A percentile compares a stretch with the other conserved stretches of the same genome.
These are phyloP conservation scores for Picathartes gymnocephalus DNA, from an alignment of 2,113 vertebrate species.

Conservation along the genomic window DNA sequence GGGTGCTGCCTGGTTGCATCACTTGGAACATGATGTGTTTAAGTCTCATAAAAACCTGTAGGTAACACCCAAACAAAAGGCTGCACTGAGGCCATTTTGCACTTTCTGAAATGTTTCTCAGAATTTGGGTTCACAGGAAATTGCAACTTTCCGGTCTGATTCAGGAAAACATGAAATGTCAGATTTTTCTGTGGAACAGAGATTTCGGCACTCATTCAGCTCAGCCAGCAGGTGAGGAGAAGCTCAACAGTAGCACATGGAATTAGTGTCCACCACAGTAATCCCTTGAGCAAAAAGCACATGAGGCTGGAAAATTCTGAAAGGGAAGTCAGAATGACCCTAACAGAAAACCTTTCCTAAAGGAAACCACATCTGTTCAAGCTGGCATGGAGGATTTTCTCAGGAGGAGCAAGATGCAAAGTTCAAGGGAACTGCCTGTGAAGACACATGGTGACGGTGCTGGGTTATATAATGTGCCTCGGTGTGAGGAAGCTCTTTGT, in stretches of 20 bases:
- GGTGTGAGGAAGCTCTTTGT: conserved; percentile 29
- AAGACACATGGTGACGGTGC: not conserved
- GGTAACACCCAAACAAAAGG: conserved; percentile 27
- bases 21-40: not conserved
- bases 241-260: not conserved
- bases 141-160: conserved; percentile 44
- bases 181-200: conserved; percentile 19
- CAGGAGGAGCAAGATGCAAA: conserved; percentile 10
- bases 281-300: conserved; percentile 49
- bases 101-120: conserved; percentile 15
- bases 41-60: not conserved
- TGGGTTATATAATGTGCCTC: not conserved
- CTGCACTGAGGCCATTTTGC: not conserved
- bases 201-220: not conserved
- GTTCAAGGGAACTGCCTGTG: conserved; percentile 23
- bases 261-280: not conserved
- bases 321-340: conserved; percentile 43
- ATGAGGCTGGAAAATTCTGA: conserved; percentile 25
- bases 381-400: conserved; percentile 48
- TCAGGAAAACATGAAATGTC: conserved; percentile 35
- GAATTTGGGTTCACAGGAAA: conserved; percentile 40
- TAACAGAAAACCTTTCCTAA: conserved; percentile 25
- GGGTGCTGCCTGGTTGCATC: not conserved
- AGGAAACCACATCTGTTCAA: conserved; percentile 37
- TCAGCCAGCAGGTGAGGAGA: conserved; percentile 45